These are phyloP conservation scores for Sericinus montela DNA, from an alignment of 2,888 invertebrate genomes.

Conservation along the genomic window DNA sequence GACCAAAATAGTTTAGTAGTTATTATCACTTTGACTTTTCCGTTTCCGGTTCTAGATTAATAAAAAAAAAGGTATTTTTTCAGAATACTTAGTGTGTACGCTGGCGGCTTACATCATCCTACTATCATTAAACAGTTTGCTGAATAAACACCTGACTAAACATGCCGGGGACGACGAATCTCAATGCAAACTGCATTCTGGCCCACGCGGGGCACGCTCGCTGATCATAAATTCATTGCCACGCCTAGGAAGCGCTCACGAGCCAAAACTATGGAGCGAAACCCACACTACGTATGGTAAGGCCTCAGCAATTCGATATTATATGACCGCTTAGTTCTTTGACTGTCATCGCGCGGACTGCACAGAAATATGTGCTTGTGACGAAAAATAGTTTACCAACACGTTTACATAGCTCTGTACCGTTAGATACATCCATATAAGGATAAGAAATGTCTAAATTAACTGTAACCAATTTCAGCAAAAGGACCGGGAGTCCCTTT, in stretches of 20 bases:
- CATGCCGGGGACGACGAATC: constrained; percentile 35
- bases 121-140: constrained; percentile 22
- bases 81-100: constrained; percentile 3
- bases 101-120: constrained; percentile 16
- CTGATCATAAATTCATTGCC: constrained; percentile 68
- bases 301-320: constrained; percentile 50
- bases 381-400: constrained; percentile 44
- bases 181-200: constrained; percentile 66
- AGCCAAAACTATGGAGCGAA: constrained; percentile 73
- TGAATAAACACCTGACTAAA: constrained; percentile 30
- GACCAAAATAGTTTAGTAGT: too few relatives aligned
- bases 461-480: constrained; percentile 58
- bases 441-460: constrained; percentile 53
- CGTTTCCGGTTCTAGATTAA: too few relatives aligned
- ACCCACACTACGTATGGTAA: constrained; percentile 64
- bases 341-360: constrained; percentile 50
- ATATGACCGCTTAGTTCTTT: constrained; percentile 54
- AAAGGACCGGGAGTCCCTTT: constrained; percentile 46
- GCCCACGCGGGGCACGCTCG: constrained; percentile 42
- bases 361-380: constrained; percentile 43
- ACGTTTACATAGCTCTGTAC: constrained; percentile 36
- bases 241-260: constrained; percentile 67
- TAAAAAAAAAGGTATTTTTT: too few relatives aligned
- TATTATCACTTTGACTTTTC: too few relatives aligned
- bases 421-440: constrained; percentile 34